Evolutionary conservation across 2,797 vertebrate genomes (phyloP).

Genomic region (Cryptoprocta ferox): DNA sequence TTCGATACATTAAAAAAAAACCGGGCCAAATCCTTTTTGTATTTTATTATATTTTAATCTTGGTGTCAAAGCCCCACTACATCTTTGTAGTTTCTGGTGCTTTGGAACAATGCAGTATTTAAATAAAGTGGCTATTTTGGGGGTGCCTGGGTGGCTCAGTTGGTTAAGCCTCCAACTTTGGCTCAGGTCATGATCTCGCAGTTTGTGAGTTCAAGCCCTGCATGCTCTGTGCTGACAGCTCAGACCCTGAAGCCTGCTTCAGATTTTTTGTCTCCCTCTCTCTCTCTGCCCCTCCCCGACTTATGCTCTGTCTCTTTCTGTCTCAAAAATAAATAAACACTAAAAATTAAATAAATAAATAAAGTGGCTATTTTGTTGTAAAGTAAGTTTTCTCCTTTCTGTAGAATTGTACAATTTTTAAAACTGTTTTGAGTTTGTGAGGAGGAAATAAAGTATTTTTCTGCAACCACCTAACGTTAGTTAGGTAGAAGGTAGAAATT

Average conservation of each 20-base stretch:
- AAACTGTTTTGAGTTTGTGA: background rate
- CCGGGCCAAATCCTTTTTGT: background rate
- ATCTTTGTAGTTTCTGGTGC: background rate
- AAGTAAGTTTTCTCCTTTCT: background rate
- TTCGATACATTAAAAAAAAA: background rate
- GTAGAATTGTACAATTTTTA: background rate
- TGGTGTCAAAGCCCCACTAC: background rate
- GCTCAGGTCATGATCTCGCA: too few species aligned
- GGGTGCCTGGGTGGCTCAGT: too few species aligned
- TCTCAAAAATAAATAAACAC: too few species aligned
- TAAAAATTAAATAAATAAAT: background rate
- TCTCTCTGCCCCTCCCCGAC: too few species aligned
- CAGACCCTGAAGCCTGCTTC: too few species aligned
- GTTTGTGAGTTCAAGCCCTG: too few species aligned
- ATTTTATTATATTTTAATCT: background rate
- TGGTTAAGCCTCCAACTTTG: too few species aligned
- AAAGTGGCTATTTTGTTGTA: background rate
- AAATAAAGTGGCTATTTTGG: background rate
- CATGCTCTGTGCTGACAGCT: too few species aligned
- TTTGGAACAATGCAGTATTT: background rate
- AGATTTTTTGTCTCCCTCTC: too few species aligned
- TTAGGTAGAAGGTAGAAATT: too few species aligned
- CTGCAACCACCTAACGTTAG: background rate
- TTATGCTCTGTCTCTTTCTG: too few species aligned
- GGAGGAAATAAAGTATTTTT: background rate